phyloP scores from a whole-genome alignment of 2,888 invertebrate genomes.

The Thera britannica region DNA sequence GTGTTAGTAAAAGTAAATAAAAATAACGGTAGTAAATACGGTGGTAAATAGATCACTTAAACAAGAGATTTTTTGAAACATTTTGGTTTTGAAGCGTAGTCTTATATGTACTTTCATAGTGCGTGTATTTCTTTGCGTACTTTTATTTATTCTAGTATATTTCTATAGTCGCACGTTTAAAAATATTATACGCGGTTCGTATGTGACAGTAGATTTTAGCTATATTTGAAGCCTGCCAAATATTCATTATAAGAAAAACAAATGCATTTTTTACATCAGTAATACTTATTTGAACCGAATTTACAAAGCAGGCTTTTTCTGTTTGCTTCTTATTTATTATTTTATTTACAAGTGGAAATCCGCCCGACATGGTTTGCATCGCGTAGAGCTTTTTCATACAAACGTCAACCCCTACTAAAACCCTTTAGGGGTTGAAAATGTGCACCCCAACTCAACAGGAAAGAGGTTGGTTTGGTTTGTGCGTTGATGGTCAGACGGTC shows the following conservation, averaged over 20 bases:
- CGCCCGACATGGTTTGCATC: too few species aligned
- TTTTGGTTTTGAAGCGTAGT: background rate
- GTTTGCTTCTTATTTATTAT: background rate
- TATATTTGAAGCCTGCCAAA: constrained; percentile 51
- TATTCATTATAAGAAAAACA: constrained; percentile 11
- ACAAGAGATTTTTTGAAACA: constrained; percentile 2
- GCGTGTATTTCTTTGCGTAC: constrained; percentile 1
- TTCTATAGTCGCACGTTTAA: constrained; percentile 3
- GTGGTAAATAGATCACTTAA: background rate
- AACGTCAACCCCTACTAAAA: too few species aligned
- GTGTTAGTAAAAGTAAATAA: background rate
- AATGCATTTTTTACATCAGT: background rate
- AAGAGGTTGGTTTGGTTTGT: too few species aligned
- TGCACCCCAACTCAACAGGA: too few species aligned
- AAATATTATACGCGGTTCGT: background rate
- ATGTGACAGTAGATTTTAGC: background rate
- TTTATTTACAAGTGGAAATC: background rate
- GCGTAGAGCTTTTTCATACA: too few species aligned
- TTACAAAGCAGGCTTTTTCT: background rate
- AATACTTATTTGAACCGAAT: constrained; percentile 1
- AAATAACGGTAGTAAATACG: background rate
- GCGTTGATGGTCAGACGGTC: too few species aligned
- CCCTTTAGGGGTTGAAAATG: too few species aligned
- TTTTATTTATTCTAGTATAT: constrained; percentile 11
- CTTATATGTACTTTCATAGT: background rate